Evolutionary conservation across 2,113 vertebrate genomes (phyloP).

Genomic region (Myxocyprinus asiaticus): DNA sequence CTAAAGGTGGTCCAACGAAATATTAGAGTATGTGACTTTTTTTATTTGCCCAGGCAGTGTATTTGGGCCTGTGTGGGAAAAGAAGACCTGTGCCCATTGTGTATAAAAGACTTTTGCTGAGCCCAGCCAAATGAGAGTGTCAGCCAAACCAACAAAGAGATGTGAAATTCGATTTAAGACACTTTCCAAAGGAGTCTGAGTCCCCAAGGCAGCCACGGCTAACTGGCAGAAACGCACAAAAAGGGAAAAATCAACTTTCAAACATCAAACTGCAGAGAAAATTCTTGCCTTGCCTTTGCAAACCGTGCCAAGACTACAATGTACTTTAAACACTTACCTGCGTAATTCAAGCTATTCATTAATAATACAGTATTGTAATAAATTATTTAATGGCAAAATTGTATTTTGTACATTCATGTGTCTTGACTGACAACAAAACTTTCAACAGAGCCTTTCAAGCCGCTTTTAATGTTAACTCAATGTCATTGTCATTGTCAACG

Average conservation of each 20-base stretch:
- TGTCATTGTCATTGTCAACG: conserved; percentile 7
- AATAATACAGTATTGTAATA: not conserved
- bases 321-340: conserved; percentile 27
- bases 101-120: conserved; percentile 46
- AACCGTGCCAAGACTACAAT: not conserved
- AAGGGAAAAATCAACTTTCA: conserved; percentile 49
- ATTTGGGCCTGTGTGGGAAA: not conserved
- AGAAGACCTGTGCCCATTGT: conserved; percentile 27
- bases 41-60: no score
- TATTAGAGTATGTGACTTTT: no score
- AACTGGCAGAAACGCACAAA: conserved; percentile 39
- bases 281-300: not conserved
- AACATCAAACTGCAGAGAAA: conserved; percentile 20
- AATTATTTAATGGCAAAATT: conserved; percentile 13
- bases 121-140: conserved; percentile 20
- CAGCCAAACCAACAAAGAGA: conserved; percentile 14
- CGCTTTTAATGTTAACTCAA: conserved; percentile 4
- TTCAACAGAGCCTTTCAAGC: not conserved
- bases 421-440: not conserved
- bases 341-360: conserved; percentile 3
- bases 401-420: not conserved
- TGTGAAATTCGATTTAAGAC: conserved; percentile 62
- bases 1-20: no score
- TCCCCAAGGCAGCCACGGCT: conserved; percentile 24
- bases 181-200: conserved; percentile 29